Percentiles rank a stretch among this genome's conserved stretches.
Evolutionary conservation across 2,888 invertebrate genomes (phyloP).

Genomic region (Oxytorus armatus): DNA sequence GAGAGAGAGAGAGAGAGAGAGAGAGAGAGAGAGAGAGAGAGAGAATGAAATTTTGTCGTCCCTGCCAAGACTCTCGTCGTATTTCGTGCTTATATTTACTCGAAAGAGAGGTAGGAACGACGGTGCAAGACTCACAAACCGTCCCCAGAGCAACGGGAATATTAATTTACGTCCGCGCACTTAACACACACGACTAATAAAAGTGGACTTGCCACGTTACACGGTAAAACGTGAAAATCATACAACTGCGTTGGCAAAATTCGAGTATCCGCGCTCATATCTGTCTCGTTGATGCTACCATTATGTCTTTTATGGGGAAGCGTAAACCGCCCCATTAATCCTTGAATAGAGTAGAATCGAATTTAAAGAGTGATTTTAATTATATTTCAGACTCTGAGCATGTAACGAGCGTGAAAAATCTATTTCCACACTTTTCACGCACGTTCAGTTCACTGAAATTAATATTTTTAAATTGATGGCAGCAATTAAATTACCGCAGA

Average conservation of each 20-base stretch:
- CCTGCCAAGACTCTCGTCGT: constrained; percentile 80
- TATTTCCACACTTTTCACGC: too few species aligned
- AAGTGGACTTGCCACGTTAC: neutral
- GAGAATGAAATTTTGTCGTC: constrained; percentile 55
- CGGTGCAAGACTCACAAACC: neutral
- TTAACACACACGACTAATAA: constrained; percentile 3
- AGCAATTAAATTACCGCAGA: too few species aligned
- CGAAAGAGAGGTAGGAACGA: constrained; percentile 38
- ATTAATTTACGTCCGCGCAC: constrained; percentile 15
- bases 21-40: constrained; percentile 1
- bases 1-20: neutral
- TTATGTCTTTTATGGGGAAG: too few species aligned
- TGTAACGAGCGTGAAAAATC: too few species aligned
- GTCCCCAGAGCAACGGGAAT: neutral
- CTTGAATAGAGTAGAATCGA: too few species aligned
- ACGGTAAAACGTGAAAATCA: neutral
- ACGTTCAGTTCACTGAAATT: too few species aligned
- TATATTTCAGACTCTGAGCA: too few species aligned
- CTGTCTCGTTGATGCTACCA: too few species aligned
- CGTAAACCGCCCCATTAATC: too few species aligned
- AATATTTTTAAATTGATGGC: too few species aligned
- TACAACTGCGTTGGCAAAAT: neutral
- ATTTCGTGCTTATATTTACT: constrained; percentile 78
- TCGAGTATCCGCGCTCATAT: neutral
- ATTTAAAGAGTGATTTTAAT: too few species aligned